These are phyloP conservation scores for Selene dorsalis DNA, from an alignment of 2,797 vertebrate genomes.

Conservation along the genomic window DNA sequence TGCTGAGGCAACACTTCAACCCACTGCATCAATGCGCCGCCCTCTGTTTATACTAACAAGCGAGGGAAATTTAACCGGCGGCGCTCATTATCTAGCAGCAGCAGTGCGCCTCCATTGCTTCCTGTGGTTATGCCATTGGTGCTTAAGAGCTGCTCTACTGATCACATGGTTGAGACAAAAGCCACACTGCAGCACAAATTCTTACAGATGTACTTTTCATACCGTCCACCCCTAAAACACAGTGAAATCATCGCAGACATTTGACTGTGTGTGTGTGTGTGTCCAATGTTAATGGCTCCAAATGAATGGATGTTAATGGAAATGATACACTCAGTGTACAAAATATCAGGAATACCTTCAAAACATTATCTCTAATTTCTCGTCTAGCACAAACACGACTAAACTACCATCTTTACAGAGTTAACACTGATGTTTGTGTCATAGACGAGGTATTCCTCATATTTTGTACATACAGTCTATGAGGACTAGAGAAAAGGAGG, in stretches of 20 bases:
- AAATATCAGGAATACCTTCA: constrained; percentile 65
- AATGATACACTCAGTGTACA: constrained; percentile 51
- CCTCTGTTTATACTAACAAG: no score
- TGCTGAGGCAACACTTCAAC: no score
- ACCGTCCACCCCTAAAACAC: constrained; percentile 25
- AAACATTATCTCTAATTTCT: background rate
- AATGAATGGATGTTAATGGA: constrained; percentile 66
- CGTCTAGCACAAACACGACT: background rate
- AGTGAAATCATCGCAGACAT: constrained; percentile 52
- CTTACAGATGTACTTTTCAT: no score
- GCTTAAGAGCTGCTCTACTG: no score
- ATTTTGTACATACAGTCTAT: constrained; percentile 51
- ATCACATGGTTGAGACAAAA: no score
- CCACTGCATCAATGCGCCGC: no score
- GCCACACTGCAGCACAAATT: no score
- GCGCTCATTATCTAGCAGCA: no score
- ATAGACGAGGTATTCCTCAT: constrained; percentile 50
- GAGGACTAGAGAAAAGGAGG: constrained; percentile 51
- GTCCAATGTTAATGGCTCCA: constrained; percentile 58
- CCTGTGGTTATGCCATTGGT: no score
- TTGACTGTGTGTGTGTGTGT: constrained; percentile 56
- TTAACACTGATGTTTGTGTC: background rate
- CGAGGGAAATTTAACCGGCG: no score
- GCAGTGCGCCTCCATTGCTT: no score
- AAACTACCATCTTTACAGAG: background rate